These are phyloP conservation scores for Zaprionus vittiger DNA, from an alignment of 1,140 invertebrate genomes.

Conservation along the genomic window DNA sequence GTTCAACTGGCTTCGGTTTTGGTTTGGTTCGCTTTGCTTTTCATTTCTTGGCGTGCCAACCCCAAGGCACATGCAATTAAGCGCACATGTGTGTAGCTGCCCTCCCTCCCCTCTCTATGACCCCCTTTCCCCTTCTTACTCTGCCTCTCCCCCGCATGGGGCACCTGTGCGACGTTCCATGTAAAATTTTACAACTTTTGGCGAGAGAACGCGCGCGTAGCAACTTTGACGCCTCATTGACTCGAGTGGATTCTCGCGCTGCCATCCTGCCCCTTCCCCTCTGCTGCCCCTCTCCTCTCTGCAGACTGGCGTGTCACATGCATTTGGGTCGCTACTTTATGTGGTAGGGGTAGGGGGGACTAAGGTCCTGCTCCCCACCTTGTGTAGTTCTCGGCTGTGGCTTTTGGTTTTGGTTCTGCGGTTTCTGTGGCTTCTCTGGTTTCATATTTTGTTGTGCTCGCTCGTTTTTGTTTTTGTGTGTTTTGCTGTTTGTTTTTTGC, in stretches of 20 bases:
- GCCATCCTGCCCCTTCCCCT: conserved; percentile 14
- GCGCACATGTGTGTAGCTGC: conserved; percentile 72
- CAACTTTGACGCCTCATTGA: conserved; percentile 82
- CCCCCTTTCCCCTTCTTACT: neutral
- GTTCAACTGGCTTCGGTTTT: neutral
- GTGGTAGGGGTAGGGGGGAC: neutral
- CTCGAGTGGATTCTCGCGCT: conserved; percentile 64
- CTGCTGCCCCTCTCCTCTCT: neutral
- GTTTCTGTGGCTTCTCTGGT: conserved; percentile 17
- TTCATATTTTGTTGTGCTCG: conserved; percentile 9
- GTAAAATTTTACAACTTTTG: conserved; percentile 80
- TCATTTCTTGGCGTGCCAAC: conserved; percentile 55
- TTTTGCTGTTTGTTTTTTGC: conserved; percentile 44
- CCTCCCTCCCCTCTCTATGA: neutral
- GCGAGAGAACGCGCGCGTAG: conserved; percentile 56
- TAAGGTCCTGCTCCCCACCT: conserved; percentile 13
- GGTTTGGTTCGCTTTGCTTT: conserved; percentile 57
- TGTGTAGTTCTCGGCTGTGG: conserved; percentile 47
- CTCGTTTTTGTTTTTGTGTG: conserved; percentile 22
- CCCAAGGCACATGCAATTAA: conserved; percentile 81
- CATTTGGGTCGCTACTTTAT: conserved; percentile 78
- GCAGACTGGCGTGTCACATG: conserved; percentile 74
- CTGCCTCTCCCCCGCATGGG: neutral
- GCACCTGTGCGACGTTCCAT: conserved; percentile 72
- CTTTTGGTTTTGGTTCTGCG: conserved; percentile 73